Conservation (phyloP, 2,888 invertebrate genomes). For the Hyalella azteca region DNA sequence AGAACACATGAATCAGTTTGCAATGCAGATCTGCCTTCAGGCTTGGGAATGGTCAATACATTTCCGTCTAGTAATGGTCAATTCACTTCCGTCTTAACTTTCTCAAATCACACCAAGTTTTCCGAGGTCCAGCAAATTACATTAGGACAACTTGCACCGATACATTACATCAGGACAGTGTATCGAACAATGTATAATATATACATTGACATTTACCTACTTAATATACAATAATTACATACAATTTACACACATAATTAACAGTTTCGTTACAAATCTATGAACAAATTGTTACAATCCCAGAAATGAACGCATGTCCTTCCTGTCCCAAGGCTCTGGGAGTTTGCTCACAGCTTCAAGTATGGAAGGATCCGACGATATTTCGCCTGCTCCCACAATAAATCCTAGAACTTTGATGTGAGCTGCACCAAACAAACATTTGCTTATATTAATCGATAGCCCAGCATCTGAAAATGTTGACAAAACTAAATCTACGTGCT, state of each 20-base stretch:
- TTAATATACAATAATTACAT: too few species aligned
- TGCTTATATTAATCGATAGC: background rate
- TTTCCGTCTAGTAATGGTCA: too few species aligned
- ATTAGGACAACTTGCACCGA: background rate
- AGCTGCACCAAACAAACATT: background rate
- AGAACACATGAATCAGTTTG: background rate
- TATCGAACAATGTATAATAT: background rate
- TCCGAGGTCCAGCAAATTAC: background rate
- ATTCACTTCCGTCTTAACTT: background rate
- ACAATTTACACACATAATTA: background rate
- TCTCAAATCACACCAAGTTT: background rate
- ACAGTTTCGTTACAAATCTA: background rate
- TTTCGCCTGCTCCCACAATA: background rate
- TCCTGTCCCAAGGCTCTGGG: background rate
- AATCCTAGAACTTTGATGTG: background rate
- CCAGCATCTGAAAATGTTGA: background rate
- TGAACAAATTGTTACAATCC: background rate
- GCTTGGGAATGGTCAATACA: background rate
- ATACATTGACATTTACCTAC: too few species aligned
- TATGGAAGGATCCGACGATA: background rate
- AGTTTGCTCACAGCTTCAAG: background rate
- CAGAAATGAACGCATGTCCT: conserved; percentile 7
- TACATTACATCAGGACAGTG: too few species aligned
- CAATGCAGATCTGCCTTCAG: background rate
- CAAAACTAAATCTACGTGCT: background rate